These are phyloP conservation scores for Schizopygopsis malacanthus DNA, from an alignment of 2,797 vertebrate species.

Conservation along the genomic window DNA sequence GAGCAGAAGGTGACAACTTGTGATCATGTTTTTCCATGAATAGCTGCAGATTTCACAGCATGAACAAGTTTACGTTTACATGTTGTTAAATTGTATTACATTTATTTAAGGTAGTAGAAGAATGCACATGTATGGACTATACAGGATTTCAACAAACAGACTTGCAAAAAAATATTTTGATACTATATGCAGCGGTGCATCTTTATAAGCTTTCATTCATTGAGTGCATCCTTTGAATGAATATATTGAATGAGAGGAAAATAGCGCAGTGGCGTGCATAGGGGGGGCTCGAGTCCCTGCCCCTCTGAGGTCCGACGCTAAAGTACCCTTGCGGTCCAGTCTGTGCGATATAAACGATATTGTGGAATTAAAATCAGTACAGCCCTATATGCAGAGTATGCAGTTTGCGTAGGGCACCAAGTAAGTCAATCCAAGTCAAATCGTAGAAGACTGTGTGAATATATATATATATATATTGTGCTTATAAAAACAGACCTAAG, in stretches of 20 bases:
- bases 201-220: not conserved
- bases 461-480: too few relatives aligned
- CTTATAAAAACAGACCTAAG: too few relatives aligned
- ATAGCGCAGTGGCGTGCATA: too few relatives aligned
- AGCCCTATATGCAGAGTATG: too few relatives aligned
- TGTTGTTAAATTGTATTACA: not conserved
- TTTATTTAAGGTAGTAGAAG: not conserved
- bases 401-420: too few relatives aligned
- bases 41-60: constrained; percentile 26
- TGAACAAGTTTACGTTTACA: not conserved
- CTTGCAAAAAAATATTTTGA: not conserved
- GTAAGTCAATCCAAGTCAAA: too few relatives aligned
- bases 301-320: too few relatives aligned
- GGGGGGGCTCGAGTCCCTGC: too few relatives aligned
- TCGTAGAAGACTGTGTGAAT: too few relatives aligned
- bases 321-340: too few relatives aligned
- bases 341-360: too few relatives aligned
- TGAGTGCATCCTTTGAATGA: not conserved
- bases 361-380: too few relatives aligned
- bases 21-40: constrained; percentile 22
- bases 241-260: not conserved
- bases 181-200: not conserved
- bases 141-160: not conserved
- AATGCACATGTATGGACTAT: not conserved
- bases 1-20: constrained; percentile 39